These are phyloP conservation scores for Oxyruncus cristatus DNA, from an alignment of 2,113 vertebrate species.

Conservation along the genomic window DNA sequence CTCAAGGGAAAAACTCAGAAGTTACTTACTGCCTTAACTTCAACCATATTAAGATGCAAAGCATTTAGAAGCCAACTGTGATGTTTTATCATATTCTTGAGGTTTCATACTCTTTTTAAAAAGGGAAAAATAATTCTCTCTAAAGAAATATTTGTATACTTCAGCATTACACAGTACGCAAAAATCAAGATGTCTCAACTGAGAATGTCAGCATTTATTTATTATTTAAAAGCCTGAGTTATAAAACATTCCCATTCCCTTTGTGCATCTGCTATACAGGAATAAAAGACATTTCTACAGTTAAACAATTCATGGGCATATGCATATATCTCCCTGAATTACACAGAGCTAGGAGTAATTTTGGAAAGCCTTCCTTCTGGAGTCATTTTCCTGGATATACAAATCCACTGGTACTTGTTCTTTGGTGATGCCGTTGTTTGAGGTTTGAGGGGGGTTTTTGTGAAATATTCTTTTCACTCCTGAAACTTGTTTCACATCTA, in stretches of 20 bases:
- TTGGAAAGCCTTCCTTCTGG: not conserved
- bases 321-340: not conserved
- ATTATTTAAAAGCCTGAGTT: slow-evolving; percentile 58
- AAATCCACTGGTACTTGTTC: not conserved
- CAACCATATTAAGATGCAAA: slow-evolving; percentile 74
- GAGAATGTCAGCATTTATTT: slow-evolving; percentile 44
- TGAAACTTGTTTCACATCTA: not conserved
- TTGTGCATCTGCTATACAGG: slow-evolving; percentile 5
- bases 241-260: slow-evolving; percentile 47
- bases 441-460: not conserved
- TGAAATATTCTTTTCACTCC: not conserved
- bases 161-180: not conserved
- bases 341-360: not conserved
- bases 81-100: slow-evolving; percentile 50
- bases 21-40: slow-evolving; percentile 73
- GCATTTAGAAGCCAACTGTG: slow-evolving; percentile 51
- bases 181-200: slow-evolving; percentile 26
- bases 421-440: not conserved
- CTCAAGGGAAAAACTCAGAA: slow-evolving; percentile 73
- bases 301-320: slow-evolving; percentile 28
- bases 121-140: not conserved
- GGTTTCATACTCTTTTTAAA: slow-evolving; percentile 16
- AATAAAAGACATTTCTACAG: slow-evolving; percentile 1
- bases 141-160: not conserved
- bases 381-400: not conserved